Evolutionary conservation across 2,113 vertebrate genomes (phyloP), one percentile per base, ranked within the genome.

Genomic region (Bagarius yarrelli): DNA sequence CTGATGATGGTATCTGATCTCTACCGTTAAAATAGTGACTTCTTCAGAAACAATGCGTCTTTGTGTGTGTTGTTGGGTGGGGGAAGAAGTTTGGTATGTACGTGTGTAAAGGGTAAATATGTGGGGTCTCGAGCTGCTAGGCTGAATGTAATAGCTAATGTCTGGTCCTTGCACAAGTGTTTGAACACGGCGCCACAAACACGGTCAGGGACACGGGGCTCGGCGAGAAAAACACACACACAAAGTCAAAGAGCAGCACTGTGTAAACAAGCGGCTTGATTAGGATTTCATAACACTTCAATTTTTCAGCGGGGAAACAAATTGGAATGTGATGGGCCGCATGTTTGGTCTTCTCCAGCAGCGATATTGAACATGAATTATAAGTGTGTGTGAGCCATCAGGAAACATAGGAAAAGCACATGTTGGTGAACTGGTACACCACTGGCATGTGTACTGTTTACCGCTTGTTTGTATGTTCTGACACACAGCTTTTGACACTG

Each of bases 1-100:
- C 23, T 74, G 19, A 86, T 81, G 85, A 81, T 57, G 84, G 15
- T 55, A 64, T 90, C 87, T 88, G 87, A 91, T 90, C 90, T 93
- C 83, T 92, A 89, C 90, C 92, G 92, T 93, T 91, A 88, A 93
- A 94, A 90, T 93, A 94, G 92, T 95, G 95, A 97, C 95, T 94
- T 96, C 95, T 96, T 92, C 93, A 96, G 94, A 93, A 89, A 89
- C 87, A 59, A 81, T 83, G 73, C 71, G 59, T 70, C 15, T 72
- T 14, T 53, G 25, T 53, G 61, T 79, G 66, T 66, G 56, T 66
- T 11, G 52, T 25, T 18, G 71, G 57, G 61, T 69, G 18, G 32
- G 53, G 4, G 30, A 13, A 60, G 15, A 40, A 30, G 27, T n/a
- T 59, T 50, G 55, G 25, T 11, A 44, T 55, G 71, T 19, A 40